These are phyloP conservation scores for Danaus plexippus DNA, from an alignment of 1,140 invertebrate genomes.

Conservation along the genomic window DNA sequence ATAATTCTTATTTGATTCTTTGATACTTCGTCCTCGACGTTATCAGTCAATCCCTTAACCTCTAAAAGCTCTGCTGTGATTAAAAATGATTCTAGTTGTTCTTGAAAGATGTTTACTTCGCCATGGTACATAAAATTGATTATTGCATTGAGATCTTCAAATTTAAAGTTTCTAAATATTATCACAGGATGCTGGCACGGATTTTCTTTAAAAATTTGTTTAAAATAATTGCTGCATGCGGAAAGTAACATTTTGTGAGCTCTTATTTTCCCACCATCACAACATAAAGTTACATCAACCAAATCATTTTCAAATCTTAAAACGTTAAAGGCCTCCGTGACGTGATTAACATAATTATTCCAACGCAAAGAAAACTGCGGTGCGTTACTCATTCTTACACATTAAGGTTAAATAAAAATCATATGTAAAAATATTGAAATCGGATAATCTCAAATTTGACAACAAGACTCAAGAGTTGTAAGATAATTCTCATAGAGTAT, in stretches of 20 bases:
- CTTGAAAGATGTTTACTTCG: constrained; percentile 92
- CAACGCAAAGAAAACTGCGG: constrained; percentile 65
- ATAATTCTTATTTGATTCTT: constrained; percentile 47
- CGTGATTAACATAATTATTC: constrained; percentile 68
- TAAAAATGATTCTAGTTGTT: constrained; percentile 88
- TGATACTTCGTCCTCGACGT: constrained; percentile 57
- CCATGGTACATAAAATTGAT: constrained; percentile 91
- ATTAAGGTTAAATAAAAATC: constrained; percentile 12
- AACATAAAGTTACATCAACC: constrained; percentile 88
- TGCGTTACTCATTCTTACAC: constrained; percentile 59
- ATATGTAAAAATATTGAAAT: constrained; percentile 5
- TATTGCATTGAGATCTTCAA: constrained; percentile 84
- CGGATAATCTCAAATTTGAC: neutral
- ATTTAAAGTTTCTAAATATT: constrained; percentile 88
- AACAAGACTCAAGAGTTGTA: too few relatives aligned
- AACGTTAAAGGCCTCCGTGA: constrained; percentile 79
- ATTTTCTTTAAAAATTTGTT: constrained; percentile 87
- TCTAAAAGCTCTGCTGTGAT: constrained; percentile 90
- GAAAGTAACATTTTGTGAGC: constrained; percentile 90
- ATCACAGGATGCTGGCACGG: constrained; percentile 89
- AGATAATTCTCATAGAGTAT: too few relatives aligned
- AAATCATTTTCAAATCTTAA: constrained; percentile 84
- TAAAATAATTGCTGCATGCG: constrained; percentile 87
- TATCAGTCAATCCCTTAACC: constrained; percentile 86
- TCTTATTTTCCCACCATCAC: constrained; percentile 85